A percentile compares a stretch with the other conserved stretches of the same genome.
These are phyloP conservation scores for Rhagonycha fulva DNA, from an alignment of 2,888 invertebrate genomes.

Conservation along the genomic window DNA sequence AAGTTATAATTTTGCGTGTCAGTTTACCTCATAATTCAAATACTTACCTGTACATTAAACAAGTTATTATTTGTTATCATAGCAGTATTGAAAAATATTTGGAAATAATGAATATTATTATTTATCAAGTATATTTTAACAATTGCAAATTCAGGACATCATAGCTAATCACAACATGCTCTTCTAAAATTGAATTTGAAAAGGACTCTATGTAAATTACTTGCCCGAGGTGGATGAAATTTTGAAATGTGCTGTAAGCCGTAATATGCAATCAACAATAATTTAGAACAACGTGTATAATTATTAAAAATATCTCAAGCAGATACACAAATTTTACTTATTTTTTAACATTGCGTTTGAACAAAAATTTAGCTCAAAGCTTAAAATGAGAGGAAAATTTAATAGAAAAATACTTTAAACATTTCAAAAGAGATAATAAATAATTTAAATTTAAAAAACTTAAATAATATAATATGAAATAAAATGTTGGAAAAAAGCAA, in stretches of 20 bases:
- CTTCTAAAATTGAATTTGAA: background rate
- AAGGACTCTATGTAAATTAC: background rate
- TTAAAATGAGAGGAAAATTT: too few species aligned
- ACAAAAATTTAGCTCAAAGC: too few species aligned
- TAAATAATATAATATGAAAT: too few species aligned
- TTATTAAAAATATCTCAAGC: background rate
- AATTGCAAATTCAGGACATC: background rate
- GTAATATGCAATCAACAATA: background rate
- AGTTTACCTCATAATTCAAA: background rate
- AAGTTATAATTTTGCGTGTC: background rate
- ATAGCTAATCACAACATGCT: background rate
- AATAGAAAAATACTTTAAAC: too few species aligned
- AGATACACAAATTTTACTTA: background rate
- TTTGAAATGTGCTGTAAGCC: background rate
- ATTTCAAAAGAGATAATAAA: too few species aligned
- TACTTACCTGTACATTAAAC: background rate
- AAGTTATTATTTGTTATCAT: background rate
- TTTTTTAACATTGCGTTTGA: background rate
- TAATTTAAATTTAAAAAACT: too few species aligned
- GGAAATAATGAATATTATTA: background rate
- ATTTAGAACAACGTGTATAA: background rate
- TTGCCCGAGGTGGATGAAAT: background rate
- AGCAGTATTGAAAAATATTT: background rate
- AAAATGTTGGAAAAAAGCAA: too few species aligned
- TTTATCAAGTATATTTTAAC: background rate